Percentiles rank a stretch among this genome's conserved stretches.
These are phyloP conservation scores for Lasioglossum malachurum DNA, from an alignment of 2,888 invertebrate species.

Conservation along the genomic window DNA sequence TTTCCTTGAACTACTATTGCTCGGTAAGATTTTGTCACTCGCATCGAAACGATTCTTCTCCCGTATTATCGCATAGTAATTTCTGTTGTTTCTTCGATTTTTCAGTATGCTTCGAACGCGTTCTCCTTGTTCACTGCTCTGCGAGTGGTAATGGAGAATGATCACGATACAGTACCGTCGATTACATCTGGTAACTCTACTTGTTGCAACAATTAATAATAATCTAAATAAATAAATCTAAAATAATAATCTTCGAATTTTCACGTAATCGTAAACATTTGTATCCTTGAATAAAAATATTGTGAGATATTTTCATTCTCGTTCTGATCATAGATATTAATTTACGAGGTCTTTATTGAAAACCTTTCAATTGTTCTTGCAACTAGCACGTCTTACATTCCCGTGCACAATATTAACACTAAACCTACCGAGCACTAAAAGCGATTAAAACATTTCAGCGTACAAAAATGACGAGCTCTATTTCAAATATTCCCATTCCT, in stretches of 20 bases:
- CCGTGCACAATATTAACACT: too few species aligned
- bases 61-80: too few species aligned
- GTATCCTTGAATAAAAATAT: background rate
- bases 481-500: too few species aligned
- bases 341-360: too few species aligned
- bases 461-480: too few species aligned
- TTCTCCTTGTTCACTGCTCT: slow-evolving; percentile 38
- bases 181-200: background rate
- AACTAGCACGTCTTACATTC: too few species aligned
- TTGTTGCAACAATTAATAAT: background rate
- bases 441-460: too few species aligned
- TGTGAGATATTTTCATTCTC: background rate
- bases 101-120: slow-evolving; percentile 34
- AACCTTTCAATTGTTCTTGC: too few species aligned
- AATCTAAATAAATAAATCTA: too few species aligned
- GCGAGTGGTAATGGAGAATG: slow-evolving; percentile 19
- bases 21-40: slow-evolving; percentile 35
- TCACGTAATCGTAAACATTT: background rate
- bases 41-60: too few species aligned
- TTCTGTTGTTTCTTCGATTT: background rate
- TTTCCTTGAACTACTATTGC: slow-evolving; percentile 67
- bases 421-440: too few species aligned
- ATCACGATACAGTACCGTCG: background rate
- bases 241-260: background rate
- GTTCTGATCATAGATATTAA: too few species aligned